phyloP scores from a whole-genome alignment of 2,113 vertebrate species.

The Heliornis fulica region DNA sequence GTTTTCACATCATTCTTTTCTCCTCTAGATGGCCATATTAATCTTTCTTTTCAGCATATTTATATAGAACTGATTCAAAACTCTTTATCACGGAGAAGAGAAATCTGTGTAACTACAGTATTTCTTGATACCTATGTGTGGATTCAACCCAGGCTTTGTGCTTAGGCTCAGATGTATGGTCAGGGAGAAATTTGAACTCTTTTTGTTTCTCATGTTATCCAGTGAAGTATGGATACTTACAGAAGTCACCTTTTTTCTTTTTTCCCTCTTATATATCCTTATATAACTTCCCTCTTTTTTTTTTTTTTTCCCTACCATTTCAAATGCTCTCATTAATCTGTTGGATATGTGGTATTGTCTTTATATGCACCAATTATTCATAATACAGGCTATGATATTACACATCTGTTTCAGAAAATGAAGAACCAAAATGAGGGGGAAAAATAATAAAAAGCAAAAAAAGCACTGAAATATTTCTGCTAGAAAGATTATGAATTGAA shows the following conservation, averaged over 20 bases:
- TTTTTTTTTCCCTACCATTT: not conserved
- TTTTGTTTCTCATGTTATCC: not conserved
- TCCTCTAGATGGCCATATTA: slow-evolving; percentile 78
- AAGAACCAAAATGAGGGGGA: not conserved
- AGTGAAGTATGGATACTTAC: not conserved
- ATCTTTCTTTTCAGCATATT: slow-evolving; percentile 53
- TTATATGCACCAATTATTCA: not conserved
- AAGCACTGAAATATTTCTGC: not conserved
- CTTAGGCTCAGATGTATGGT: not conserved
- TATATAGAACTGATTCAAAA: not conserved
- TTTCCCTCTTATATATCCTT: not conserved
- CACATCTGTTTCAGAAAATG: not conserved
- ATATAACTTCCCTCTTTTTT: not conserved
- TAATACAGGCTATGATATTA: not conserved
- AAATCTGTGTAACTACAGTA: not conserved
- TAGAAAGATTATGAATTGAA: not conserved
- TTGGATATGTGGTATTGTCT: not conserved
- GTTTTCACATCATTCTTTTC: slow-evolving; percentile 61
- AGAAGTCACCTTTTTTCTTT: not conserved
- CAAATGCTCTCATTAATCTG: not conserved
- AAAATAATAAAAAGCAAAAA: not conserved
- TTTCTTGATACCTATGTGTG: not conserved
- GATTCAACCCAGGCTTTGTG: not conserved
- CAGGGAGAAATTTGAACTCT: not conserved
- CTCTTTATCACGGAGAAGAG: not conserved